Conservation (phyloP, 1,140 invertebrate species). For the Cherax destructor region DNA sequence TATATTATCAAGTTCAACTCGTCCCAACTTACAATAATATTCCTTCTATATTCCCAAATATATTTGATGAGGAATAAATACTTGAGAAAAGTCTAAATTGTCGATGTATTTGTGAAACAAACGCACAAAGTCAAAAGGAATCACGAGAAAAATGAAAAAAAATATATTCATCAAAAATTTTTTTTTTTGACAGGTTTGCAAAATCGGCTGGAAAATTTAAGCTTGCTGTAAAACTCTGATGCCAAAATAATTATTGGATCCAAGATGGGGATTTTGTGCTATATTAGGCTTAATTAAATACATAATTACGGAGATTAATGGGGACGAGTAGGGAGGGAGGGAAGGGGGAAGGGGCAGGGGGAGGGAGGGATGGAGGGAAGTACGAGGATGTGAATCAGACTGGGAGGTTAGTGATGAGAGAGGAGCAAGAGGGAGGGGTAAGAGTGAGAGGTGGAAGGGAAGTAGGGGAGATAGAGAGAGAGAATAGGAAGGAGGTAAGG, state of each 20-base stretch:
- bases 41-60: too few relatives aligned
- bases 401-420: neutral
- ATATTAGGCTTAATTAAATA: slow-evolving; percentile 15
- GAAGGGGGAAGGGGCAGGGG: neutral
- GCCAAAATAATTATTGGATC: slow-evolving; percentile 8
- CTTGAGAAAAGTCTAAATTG: too few relatives aligned
- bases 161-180: neutral
- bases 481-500: neutral
- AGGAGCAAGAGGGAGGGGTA: neutral
- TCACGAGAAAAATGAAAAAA: too few relatives aligned
- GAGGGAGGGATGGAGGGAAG: neutral
- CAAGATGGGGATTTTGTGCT: slow-evolving; percentile 12
- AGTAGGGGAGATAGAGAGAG: too few relatives aligned
- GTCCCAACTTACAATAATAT: too few relatives aligned
- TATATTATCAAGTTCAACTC: too few relatives aligned
- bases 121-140: too few relatives aligned
- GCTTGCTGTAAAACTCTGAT: neutral
- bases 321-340: neutral
- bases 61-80: too few relatives aligned
- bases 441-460: too few relatives aligned
- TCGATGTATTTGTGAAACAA: too few relatives aligned
- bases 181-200: neutral
- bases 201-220: neutral
- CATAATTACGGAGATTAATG: slow-evolving; percentile 3
- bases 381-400: too few relatives aligned